These are phyloP conservation scores for Symphodus melops DNA, from an alignment of 2,113 vertebrate species.

Conservation along the genomic window DNA sequence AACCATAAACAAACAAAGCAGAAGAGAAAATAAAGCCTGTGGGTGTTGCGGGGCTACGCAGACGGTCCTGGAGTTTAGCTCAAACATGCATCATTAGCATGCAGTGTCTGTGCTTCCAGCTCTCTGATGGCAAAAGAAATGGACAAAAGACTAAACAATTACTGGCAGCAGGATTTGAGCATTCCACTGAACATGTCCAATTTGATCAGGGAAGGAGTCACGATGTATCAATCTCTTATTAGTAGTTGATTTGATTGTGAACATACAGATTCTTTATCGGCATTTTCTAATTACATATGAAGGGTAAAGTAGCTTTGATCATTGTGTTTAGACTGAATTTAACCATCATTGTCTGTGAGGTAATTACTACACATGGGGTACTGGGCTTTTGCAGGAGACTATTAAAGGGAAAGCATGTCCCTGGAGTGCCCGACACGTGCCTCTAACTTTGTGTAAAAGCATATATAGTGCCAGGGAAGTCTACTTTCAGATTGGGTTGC, in stretches of 20 bases:
- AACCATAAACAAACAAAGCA: constrained; percentile 67
- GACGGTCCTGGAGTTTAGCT: constrained; percentile 69
- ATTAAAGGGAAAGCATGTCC: constrained; percentile 45
- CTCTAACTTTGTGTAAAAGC: constrained; percentile 33
- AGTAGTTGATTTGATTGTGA: constrained; percentile 63
- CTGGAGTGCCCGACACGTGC: constrained; percentile 13
- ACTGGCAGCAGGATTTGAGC: constrained; percentile 61
- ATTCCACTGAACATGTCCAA: constrained; percentile 59
- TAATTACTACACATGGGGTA: constrained; percentile 43
- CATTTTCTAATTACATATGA: constrained; percentile 54
- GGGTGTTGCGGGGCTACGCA: constrained; percentile 43
- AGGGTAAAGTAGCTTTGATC: constrained; percentile 54
- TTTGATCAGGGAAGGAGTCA: constrained; percentile 60
- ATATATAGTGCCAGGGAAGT: constrained; percentile 27
- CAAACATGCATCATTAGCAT: constrained; percentile 74
- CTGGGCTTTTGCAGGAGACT: constrained; percentile 33
- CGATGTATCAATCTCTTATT: constrained; percentile 65
- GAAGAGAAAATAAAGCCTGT: constrained; percentile 60
- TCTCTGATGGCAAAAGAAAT: constrained; percentile 62
- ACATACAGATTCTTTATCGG: constrained; percentile 54
- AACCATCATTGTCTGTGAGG: constrained; percentile 46
- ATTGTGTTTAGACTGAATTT: constrained; percentile 44
- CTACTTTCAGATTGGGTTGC: constrained; percentile 37
- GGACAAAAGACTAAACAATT: constrained; percentile 65
- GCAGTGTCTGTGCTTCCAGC: constrained; percentile 61